phyloP scores from a whole-genome alignment of 2,888 invertebrate species.

The Epirrhoe tristata region DNA sequence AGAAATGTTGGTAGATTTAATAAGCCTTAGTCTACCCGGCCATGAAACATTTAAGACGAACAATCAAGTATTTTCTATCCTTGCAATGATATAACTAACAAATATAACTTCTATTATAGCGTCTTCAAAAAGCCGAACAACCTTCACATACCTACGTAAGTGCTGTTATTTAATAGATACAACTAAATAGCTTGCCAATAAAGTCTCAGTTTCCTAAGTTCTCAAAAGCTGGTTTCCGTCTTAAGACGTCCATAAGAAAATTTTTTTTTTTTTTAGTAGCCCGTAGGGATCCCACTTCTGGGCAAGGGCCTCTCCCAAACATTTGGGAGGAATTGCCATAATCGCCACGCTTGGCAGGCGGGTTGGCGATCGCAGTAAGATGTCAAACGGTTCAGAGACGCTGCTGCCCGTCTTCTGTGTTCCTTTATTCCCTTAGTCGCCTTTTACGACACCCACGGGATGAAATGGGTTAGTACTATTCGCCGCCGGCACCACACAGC shows the following conservation, averaged over 20 bases:
- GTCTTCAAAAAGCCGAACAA: slow-evolving; percentile 46
- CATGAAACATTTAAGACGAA: slow-evolving; percentile 11
- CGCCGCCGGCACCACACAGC: too few species aligned
- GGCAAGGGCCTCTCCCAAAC: too few species aligned
- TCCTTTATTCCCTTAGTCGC: too few species aligned
- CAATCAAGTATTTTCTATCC: slow-evolving; percentile 7
- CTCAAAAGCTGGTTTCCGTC: background rate
- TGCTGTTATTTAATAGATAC: slow-evolving; percentile 46
- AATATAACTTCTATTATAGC: slow-evolving; percentile 32
- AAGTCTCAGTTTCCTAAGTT: background rate
- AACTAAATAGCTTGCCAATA: slow-evolving; percentile 38
- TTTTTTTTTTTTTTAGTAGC: too few species aligned
- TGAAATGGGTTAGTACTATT: too few species aligned
- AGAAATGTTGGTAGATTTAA: background rate
- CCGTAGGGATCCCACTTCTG: too few species aligned
- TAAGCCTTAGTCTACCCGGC: background rate
- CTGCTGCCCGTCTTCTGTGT: too few species aligned
- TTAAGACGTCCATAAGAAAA: background rate
- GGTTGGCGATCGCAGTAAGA: too few species aligned
- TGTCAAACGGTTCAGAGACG: too few species aligned
- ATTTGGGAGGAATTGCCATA: too few species aligned
- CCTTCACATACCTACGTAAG: slow-evolving; percentile 53
- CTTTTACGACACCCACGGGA: too few species aligned
- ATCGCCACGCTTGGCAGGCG: too few species aligned
- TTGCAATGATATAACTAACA: slow-evolving; percentile 19